These are phyloP conservation scores for Gasteruption jaculator DNA, from an alignment of 2,888 invertebrate species.

Conservation along the genomic window DNA sequence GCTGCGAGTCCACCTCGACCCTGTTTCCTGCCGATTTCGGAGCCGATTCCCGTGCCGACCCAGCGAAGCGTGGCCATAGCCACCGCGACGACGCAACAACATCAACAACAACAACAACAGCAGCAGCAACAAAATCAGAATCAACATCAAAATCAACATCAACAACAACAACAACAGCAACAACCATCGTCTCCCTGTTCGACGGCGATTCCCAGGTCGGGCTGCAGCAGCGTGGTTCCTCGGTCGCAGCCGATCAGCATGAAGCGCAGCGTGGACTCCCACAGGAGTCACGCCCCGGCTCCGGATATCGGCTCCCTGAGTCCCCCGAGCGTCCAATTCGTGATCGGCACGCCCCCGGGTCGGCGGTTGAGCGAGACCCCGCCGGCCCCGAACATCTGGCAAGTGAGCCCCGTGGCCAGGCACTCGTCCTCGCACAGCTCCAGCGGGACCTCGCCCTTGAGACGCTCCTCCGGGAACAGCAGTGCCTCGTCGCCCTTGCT, in stretches of 20 bases:
- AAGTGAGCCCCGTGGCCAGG: conserved; percentile 69
- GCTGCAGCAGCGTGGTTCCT: conserved; percentile 61
- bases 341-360: conserved; percentile 82
- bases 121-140: too few relatives aligned
- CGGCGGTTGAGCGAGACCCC: conserved; percentile 65
- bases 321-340: conserved; percentile 84
- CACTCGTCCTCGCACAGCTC: conserved; percentile 53
- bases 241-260: conserved; percentile 84
- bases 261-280: conserved; percentile 64
- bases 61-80: conserved; percentile 55
- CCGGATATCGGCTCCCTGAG: conserved; percentile 88
- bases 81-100: too few relatives aligned
- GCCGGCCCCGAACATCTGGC: conserved; percentile 76
- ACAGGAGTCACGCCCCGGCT: conserved; percentile 62
- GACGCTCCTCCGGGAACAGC: conserved; percentile 55
- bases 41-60: conserved; percentile 74
- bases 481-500: conserved; percentile 58
- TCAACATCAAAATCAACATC: too few relatives aligned
- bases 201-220: conserved; percentile 28
- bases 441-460: conserved; percentile 62
- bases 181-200: conserved; percentile 32
- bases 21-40: conserved; percentile 66
- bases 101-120: conserved; percentile 18
- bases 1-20: conserved; percentile 64
- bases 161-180: conserved; percentile 18